Conservation (phyloP, 23 tunicate genomes). For the Halocynthia aurantium region DNA sequence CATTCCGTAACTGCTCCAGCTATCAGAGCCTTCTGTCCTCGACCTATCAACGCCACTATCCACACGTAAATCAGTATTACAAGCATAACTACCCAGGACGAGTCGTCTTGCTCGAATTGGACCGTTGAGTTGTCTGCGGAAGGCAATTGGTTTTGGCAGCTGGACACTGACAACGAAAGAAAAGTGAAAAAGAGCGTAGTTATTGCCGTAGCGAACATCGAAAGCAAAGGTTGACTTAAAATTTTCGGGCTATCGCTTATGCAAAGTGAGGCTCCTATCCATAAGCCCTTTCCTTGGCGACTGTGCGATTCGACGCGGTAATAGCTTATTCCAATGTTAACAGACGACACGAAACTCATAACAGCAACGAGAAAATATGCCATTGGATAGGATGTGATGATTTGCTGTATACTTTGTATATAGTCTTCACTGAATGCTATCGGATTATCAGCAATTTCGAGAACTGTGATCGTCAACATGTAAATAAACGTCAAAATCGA, state of each 20-base stretch:
- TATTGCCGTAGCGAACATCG: constrained; percentile 4
- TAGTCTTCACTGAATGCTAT: not conserved
- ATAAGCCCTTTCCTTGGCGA: constrained; percentile 25
- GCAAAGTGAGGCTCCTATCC: constrained; percentile 36
- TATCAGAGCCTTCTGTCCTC: constrained; percentile 38
- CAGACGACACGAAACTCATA: not conserved
- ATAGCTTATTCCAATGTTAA: not conserved
- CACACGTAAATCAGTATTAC: constrained; percentile 24
- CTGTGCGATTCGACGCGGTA: not conserved
- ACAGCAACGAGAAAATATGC: not conserved
- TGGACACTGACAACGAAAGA: constrained; percentile 5
- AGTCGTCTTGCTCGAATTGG: not conserved
- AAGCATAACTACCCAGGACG: not conserved
- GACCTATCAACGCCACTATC: constrained; percentile 21
- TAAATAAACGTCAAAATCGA: not conserved
- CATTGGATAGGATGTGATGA: not conserved
- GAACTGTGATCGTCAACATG: not conserved
- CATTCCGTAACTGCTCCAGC: constrained; percentile 58
- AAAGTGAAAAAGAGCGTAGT: constrained; percentile 12
- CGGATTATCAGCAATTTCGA: not conserved
- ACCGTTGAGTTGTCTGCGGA: constrained; percentile 11
- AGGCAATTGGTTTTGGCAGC: constrained; percentile 28
- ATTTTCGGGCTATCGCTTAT: constrained; percentile 37
- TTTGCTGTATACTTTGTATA: not conserved
- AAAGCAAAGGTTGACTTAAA: constrained; percentile 50